Conservation (phyloP, 2,113 vertebrate species). For the Hemichromis elongatus region DNA sequence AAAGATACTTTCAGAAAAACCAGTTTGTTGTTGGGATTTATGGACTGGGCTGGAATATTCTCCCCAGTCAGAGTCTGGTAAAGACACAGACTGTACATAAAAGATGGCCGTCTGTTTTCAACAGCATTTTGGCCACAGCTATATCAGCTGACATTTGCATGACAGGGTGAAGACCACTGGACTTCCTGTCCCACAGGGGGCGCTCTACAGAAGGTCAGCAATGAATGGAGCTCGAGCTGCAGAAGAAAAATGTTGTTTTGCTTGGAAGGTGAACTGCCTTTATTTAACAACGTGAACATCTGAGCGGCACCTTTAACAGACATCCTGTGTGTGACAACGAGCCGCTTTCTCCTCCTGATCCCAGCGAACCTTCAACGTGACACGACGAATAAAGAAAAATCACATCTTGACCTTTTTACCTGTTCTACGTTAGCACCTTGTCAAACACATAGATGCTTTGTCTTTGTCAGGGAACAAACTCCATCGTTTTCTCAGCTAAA, state of each 20-base stretch:
- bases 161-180: not conserved
- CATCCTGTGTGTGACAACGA: too few species aligned
- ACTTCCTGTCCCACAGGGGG: not conserved
- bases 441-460: too few species aligned
- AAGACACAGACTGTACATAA: not conserved
- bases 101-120: fast-evolving
- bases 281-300: too few species aligned
- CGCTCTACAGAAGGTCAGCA: not conserved
- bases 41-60: not conserved
- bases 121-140: not conserved
- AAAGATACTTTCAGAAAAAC: not conserved
- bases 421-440: too few species aligned
- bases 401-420: too few species aligned
- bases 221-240: not conserved
- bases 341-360: too few species aligned
- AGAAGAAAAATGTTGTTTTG: not conserved
- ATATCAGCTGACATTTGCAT: not conserved
- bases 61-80: not conserved
- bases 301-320: too few species aligned
- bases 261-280: not conserved
- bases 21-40: not conserved
- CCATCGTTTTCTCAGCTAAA: too few species aligned
- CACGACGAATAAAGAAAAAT: too few species aligned
- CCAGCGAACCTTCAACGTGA: too few species aligned
- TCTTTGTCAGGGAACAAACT: too few species aligned